Conservation (phyloP, 2,888 invertebrate species). For the Epistrophe grossulariae region DNA sequence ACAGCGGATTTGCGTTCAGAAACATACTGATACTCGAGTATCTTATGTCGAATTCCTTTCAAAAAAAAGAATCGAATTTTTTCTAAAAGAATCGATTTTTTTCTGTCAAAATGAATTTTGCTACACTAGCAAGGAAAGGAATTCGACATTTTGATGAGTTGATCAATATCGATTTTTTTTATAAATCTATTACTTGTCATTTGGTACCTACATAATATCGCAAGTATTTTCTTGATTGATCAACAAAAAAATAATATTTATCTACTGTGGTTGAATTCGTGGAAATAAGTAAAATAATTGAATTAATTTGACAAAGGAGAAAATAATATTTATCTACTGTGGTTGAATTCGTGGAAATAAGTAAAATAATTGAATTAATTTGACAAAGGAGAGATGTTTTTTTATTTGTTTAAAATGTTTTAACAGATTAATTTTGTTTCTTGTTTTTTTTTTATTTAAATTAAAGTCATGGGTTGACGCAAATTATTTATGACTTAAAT, state of each 20-base stretch:
- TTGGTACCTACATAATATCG: too few relatives aligned
- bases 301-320: slow-evolving; percentile 7
- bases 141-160: too few relatives aligned
- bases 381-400: slow-evolving; percentile 6
- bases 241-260: neutral
- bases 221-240: neutral
- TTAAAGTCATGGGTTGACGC: slow-evolving; percentile 36
- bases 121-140: too few relatives aligned
- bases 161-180: too few relatives aligned
- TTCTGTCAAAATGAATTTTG: too few relatives aligned
- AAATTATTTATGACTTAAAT: slow-evolving; percentile 35
- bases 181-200: too few relatives aligned
- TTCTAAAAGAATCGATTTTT: too few relatives aligned
- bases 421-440: slow-evolving; percentile 35
- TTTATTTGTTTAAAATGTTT: slow-evolving; percentile 40
- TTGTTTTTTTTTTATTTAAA: slow-evolving; percentile 24
- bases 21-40: too few relatives aligned
- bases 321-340: neutral
- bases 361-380: slow-evolving; percentile 5
- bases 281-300: neutral
- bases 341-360: slow-evolving; percentile 2
- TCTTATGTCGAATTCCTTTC: too few relatives aligned
- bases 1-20: too few relatives aligned
- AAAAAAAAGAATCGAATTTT: too few relatives aligned
- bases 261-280: neutral